Evolutionary conservation across 2,113 vertebrate genomes (phyloP).

Genomic region (Columbina picui): DNA sequence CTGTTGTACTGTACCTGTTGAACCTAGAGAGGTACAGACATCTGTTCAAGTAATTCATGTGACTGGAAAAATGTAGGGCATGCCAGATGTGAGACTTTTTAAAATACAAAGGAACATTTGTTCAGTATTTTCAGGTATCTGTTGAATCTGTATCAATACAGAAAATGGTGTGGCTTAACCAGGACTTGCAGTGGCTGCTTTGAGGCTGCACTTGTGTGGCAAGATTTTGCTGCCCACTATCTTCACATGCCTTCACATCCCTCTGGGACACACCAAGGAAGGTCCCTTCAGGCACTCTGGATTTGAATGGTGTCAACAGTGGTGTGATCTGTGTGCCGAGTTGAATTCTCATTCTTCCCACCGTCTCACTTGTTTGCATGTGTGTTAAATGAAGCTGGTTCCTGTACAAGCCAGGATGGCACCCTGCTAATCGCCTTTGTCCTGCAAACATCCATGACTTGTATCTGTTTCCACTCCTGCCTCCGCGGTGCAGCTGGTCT

Average conservation of each 20-base stretch:
- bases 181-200: neutral
- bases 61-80: neutral
- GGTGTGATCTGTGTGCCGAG: neutral
- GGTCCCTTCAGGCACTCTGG: neutral
- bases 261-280: neutral
- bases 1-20: neutral
- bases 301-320: neutral
- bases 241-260: neutral
- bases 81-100: neutral
- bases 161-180: neutral
- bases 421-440: neutral
- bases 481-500: neutral
- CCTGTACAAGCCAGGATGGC: neutral
- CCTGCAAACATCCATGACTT: neutral
- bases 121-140: neutral
- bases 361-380: neutral
- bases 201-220: neutral
- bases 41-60: neutral
- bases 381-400: neutral
- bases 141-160: neutral
- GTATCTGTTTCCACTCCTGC: neutral
- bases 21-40: neutral
- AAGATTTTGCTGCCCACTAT: neutral
- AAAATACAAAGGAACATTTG: neutral
- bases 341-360: neutral